Percentiles rank a stretch among this genome's conserved stretches.
These are phyloP conservation scores for Sitophilus oryzae DNA, from an alignment of 1,140 invertebrate species.

Conservation along the genomic window DNA sequence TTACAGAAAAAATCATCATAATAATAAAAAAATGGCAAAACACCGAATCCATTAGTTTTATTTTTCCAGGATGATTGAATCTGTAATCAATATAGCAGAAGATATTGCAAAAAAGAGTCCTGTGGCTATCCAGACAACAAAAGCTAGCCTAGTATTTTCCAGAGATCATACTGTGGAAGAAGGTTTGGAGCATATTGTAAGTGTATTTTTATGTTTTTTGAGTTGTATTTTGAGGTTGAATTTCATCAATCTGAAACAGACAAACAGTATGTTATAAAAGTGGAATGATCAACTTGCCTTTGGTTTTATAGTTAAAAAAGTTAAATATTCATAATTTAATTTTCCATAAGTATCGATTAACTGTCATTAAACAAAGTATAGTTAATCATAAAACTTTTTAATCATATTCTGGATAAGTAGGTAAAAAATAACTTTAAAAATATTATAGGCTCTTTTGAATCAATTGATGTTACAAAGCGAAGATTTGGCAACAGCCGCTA, in stretches of 20 bases:
- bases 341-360: no score
- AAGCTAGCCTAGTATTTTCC: conserved; percentile 77
- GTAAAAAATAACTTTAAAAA: neutral
- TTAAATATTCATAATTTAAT: no score
- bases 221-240: neutral
- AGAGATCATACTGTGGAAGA: conserved; percentile 81
- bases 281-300: no score
- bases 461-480: conserved; percentile 84
- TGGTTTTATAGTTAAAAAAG: no score
- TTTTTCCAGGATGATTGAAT: conserved; percentile 58
- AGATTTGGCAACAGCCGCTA: conserved; percentile 77
- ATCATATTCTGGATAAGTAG: neutral
- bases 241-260: conserved; percentile 17
- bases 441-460: conserved; percentile 55
- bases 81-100: conserved; percentile 67
- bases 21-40: neutral
- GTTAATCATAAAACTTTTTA: no score
- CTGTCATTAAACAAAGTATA: no score
- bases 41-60: neutral
- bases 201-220: conserved; percentile 35
- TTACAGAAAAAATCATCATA: no score
- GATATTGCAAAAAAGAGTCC: conserved; percentile 87
- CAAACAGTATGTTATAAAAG: conserved; percentile 1
- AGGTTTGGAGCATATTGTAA: conserved; percentile 82
- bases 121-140: conserved; percentile 87